Evolutionary conservation across 2,797 vertebrate genomes (phyloP).

Genomic region (Brachyrhaphis roseni): DNA sequence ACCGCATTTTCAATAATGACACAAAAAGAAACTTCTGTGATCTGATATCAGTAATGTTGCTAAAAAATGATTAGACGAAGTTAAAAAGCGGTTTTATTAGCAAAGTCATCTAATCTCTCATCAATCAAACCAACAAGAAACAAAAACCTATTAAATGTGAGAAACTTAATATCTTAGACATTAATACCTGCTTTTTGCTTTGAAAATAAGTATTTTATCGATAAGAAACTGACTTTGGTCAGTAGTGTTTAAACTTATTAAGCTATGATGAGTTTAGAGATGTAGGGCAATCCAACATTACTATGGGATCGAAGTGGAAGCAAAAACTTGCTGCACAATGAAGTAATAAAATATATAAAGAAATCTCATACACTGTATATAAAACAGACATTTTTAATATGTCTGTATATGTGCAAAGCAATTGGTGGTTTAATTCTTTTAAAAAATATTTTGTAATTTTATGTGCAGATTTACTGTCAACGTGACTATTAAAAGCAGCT

Average conservation of each 20-base stretch:
- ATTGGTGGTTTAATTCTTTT: neutral
- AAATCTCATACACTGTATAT: neutral
- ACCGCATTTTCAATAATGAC: constrained; percentile 6
- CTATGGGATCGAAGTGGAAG: neutral
- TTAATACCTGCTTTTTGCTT: neutral
- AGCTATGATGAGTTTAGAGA: neutral
- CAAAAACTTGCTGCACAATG: neutral
- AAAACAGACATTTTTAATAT: neutral
- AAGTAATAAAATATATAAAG: constrained; percentile 1
- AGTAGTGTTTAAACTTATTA: neutral
- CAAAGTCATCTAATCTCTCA: neutral
- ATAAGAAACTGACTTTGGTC: neutral
- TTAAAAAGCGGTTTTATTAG: neutral
- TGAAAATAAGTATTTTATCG: neutral
- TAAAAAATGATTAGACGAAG: neutral
- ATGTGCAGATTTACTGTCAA: constrained; percentile 3
- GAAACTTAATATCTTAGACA: neutral
- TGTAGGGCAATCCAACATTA: neutral
- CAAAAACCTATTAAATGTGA: neutral
- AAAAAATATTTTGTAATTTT: too few relatives aligned
- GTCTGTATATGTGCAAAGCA: neutral
- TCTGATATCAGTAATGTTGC: neutral
- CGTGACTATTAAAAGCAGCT: neutral
- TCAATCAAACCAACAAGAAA: neutral
- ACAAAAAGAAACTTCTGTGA: neutral